Evolutionary conservation across 2,797 vertebrate species (phyloP), one percentile per base, ranked within the genome.

Genomic region (Sparidentex hasta): DNA sequence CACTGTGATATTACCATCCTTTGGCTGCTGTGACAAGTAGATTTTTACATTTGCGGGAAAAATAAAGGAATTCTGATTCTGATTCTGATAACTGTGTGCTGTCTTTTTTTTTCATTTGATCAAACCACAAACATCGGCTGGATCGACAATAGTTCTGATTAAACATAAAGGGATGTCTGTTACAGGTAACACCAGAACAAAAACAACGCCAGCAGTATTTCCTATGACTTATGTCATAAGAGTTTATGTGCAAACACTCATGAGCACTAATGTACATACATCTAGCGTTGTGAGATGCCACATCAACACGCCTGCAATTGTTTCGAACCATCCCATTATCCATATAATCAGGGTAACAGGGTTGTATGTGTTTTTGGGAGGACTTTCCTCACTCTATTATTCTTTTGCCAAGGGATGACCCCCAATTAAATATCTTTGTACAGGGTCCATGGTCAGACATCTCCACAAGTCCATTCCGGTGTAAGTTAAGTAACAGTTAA

Each of bases 111-210:
- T 11, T 38, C 9, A 11, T 38, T 38, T 38, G 38, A 38, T 38
- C 38, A 38, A 38, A 38, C 38, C 2, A 18, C 25, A 21, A 50
- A 52, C 11, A 55, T 0, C 17, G 27, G 17, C 0, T 21, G 4
- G 50, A 21, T 38, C 1, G 4, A 50, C 14, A 29, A 6, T 18
- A 48, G 27, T 27, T 11, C 21, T 75, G 46, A 80, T 9, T 48
- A 88, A 92, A 74, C 86, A 92, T 33, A 90, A 83, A 82, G 38
- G 89, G 48, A 18, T 61, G 1, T 57, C 25, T 27, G 16, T 44
- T 2, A 33, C 1, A 11, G 44, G 5, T 18, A 27, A 51, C 62
- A 82, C 13, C 29, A 51, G 12, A 27, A 7, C 17, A n/a, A 52
- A 50, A 50, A 48, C 6, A 23, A 6, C 46, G 7, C 21, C 21